Evolutionary conservation across 2,888 invertebrate genomes (phyloP).

Genomic region (Pterostichus niger): DNA sequence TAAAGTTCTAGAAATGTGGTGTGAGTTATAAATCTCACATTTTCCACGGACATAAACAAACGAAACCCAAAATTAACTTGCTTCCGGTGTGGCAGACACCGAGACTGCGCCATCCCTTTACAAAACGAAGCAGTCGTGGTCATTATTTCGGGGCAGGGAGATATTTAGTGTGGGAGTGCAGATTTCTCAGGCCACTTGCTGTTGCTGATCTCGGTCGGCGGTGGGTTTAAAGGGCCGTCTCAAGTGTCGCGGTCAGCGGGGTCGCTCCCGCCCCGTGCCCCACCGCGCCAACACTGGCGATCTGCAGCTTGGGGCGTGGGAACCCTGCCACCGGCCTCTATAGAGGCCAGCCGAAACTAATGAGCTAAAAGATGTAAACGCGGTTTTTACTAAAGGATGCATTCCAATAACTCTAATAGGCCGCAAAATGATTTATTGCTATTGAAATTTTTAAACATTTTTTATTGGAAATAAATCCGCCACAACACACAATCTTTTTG

Average conservation of each 20-base stretch:
- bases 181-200: conserved; percentile 26
- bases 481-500: too few relatives aligned
- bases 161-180: conserved; percentile 54
- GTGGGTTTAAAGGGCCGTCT: conserved; percentile 61
- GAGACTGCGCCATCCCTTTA: conserved; percentile 30
- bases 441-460: conserved; percentile 3
- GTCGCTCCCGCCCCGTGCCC: conserved; percentile 27
- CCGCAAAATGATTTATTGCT: conserved; percentile 32
- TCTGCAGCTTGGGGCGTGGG: conserved; percentile 57
- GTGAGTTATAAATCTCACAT: conserved; percentile 12
- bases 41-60: conserved; percentile 49
- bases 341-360: conserved; percentile 49
- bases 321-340: conserved; percentile 54
- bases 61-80: conserved; percentile 35
- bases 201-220: conserved; percentile 18
- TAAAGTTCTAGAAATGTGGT: conserved; percentile 16
- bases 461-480: background rate
- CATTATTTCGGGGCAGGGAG: conserved; percentile 25
- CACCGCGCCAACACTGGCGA: background rate
- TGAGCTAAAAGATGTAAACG: conserved; percentile 41
- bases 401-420: conserved; percentile 27
- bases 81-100: conserved; percentile 49
- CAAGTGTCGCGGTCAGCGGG: conserved; percentile 64
- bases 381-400: conserved; percentile 26
- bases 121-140: conserved; percentile 3